These are phyloP conservation scores for Halisarca cf. caerulea DNA, from an alignment of 37 sponge, comb jelly and placozoan species.

Conservation along the genomic window DNA sequence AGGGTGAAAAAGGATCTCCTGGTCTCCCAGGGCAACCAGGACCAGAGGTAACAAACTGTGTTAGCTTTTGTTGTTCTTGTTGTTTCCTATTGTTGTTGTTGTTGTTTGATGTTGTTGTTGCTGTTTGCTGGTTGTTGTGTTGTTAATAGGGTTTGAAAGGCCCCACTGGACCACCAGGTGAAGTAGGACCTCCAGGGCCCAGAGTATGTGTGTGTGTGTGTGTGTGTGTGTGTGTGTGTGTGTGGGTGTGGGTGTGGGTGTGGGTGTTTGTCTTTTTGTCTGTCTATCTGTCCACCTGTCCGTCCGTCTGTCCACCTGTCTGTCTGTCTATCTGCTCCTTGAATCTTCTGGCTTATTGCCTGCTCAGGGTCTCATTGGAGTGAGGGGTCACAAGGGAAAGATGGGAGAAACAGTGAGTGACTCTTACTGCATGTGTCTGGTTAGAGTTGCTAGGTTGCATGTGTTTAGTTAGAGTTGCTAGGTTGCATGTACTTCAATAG, in stretches of 20 bases:
- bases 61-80: not conserved
- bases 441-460: no score
- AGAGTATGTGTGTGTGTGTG: not conserved
- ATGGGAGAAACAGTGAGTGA: constrained; percentile 46
- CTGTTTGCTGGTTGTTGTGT: no score
- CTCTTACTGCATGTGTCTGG: no score
- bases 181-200: not conserved
- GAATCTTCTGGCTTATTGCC: no score
- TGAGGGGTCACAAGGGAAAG: constrained; percentile 33
- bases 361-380: constrained; percentile 46
- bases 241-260: no score
- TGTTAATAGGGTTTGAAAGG: constrained; percentile 15
- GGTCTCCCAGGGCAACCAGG: not conserved
- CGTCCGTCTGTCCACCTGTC: not conserved
- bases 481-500: no score
- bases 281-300: no score
- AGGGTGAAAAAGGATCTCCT: not conserved
- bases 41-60: not conserved
- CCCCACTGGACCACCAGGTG: constrained; percentile 16
- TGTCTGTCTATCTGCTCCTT: no score
- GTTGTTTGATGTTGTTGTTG: no score
- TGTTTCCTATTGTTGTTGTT: not conserved
- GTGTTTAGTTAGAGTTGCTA: no score
- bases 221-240: no score
- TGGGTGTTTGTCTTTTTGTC: not conserved